Evolutionary conservation across 2,888 invertebrate genomes (phyloP).

Genomic region (Boloria euphrosyne): DNA sequence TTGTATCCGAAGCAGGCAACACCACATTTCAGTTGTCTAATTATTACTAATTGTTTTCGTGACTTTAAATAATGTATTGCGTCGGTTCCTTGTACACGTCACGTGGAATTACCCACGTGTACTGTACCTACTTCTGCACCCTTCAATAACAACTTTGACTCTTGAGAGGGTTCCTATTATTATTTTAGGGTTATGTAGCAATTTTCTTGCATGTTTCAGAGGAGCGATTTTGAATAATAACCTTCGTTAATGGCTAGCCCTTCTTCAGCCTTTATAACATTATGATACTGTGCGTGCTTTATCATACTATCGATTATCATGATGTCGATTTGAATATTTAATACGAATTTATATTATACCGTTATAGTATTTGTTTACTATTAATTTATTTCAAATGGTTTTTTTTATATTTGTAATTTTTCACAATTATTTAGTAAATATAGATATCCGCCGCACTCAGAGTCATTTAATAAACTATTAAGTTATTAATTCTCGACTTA

Average conservation of each 20-base stretch:
- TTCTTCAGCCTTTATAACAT: constrained; percentile 11
- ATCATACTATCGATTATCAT: too few species aligned
- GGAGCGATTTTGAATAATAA: constrained; percentile 20
- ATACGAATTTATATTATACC: background rate
- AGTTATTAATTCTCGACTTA: too few species aligned
- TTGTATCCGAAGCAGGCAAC: constrained; percentile 11
- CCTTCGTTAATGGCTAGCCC: constrained; percentile 12
- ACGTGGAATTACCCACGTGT: constrained; percentile 32
- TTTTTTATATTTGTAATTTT: too few species aligned
- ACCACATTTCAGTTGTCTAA: constrained; percentile 10
- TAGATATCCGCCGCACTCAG: too few species aligned
- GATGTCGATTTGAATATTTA: background rate
- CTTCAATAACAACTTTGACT: constrained; percentile 22
- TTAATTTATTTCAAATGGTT: too few species aligned
- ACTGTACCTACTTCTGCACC: constrained; percentile 21
- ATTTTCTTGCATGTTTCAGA: constrained; percentile 22
- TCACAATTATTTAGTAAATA: too few species aligned
- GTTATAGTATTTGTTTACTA: background rate
- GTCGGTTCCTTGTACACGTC: constrained; percentile 27
- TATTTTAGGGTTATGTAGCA: constrained; percentile 25
- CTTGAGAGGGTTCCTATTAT: constrained; percentile 17
- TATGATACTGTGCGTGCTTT: constrained; percentile 5
- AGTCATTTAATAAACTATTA: too few species aligned
- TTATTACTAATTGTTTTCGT: constrained; percentile 20
- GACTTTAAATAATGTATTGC: constrained; percentile 29